These are phyloP conservation scores for Carcina quercana DNA, from an alignment of 2,888 invertebrate species.

Conservation along the genomic window DNA sequence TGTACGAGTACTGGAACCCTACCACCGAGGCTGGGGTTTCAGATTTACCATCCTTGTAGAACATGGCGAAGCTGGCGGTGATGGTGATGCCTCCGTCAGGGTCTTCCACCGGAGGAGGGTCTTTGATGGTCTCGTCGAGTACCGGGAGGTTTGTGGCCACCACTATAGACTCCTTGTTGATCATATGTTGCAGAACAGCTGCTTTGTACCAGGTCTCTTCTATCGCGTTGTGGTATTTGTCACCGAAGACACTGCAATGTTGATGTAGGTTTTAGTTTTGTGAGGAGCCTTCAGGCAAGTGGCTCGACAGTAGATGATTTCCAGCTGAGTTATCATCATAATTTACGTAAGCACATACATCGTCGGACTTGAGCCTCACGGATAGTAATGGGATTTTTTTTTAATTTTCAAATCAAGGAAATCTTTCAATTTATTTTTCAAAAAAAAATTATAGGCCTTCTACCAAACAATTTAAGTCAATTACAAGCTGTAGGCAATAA, in stretches of 20 bases:
- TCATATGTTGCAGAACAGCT: conserved; percentile 88
- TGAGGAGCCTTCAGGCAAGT: too few relatives aligned
- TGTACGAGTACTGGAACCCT: conserved; percentile 88
- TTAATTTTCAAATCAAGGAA: too few relatives aligned
- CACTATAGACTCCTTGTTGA: conserved; percentile 84
- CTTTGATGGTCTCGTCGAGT: conserved; percentile 46
- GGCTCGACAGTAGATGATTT: too few relatives aligned
- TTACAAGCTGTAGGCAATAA: too few relatives aligned
- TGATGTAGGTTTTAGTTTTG: too few relatives aligned
- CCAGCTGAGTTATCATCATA: too few relatives aligned
- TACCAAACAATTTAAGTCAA: too few relatives aligned
- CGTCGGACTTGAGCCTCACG: too few relatives aligned
- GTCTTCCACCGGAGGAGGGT: conserved; percentile 44
- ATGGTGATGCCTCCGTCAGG: conserved; percentile 76
- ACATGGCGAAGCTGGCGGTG: conserved; percentile 89
- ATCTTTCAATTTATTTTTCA: too few relatives aligned
- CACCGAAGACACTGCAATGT: conserved; percentile 80
- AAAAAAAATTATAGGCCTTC: too few relatives aligned
- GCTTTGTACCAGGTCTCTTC: conserved; percentile 95
- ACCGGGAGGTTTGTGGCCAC: conserved; percentile 81
- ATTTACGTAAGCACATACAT: too few relatives aligned
- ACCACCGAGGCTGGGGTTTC: conserved; percentile 92
- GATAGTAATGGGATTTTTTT: too few relatives aligned
- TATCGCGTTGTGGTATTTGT: conserved; percentile 82
- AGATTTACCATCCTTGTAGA: conserved; percentile 82